phyloP scores from a whole-genome alignment of 2,888 invertebrate species.

The Thera obeliscata region DNA sequence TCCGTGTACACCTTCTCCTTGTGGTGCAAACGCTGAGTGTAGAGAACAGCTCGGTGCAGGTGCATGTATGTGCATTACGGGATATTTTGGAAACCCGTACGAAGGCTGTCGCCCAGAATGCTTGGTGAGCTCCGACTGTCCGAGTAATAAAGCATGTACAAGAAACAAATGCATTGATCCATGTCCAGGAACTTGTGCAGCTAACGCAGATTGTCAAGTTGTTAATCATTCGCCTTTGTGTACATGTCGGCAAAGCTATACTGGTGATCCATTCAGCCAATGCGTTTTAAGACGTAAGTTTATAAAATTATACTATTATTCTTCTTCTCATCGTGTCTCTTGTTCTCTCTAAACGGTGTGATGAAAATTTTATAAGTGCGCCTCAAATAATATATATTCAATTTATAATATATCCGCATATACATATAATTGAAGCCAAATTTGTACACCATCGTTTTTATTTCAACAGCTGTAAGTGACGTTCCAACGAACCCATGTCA shows the following conservation, averaged over 20 bases:
- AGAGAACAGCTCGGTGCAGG: conserved; percentile 84
- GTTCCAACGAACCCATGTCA: conserved; percentile 78
- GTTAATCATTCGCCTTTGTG: conserved; percentile 89
- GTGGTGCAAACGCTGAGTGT: conserved; percentile 87
- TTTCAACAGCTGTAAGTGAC: conserved; percentile 62
- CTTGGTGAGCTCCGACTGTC: conserved; percentile 88
- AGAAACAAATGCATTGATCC: conserved; percentile 91
- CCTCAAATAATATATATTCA: no score
- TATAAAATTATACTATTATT: not conserved
- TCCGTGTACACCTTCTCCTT: conserved; percentile 86
- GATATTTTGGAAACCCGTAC: conserved; percentile 92
- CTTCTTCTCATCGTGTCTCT: no score
- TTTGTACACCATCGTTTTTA: not conserved
- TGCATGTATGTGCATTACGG: conserved; percentile 88
- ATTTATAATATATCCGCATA: no score
- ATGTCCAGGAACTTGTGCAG: conserved; percentile 91
- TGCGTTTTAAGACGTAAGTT: conserved; percentile 77
- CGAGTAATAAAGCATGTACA: conserved; percentile 88
- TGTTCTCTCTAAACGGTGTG: no score
- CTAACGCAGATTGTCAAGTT: conserved; percentile 90
- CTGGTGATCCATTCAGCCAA: conserved; percentile 89
- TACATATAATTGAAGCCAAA: not conserved
- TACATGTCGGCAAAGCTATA: conserved; percentile 86
- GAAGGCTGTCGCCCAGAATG: conserved; percentile 91
- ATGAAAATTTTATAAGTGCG: no score